A percentile compares a stretch with the other conserved stretches of the same genome.
Conservation (phyloP, 2,113 vertebrate species). For the western clawed frog (Xenopus tropicalis) region DNA sequence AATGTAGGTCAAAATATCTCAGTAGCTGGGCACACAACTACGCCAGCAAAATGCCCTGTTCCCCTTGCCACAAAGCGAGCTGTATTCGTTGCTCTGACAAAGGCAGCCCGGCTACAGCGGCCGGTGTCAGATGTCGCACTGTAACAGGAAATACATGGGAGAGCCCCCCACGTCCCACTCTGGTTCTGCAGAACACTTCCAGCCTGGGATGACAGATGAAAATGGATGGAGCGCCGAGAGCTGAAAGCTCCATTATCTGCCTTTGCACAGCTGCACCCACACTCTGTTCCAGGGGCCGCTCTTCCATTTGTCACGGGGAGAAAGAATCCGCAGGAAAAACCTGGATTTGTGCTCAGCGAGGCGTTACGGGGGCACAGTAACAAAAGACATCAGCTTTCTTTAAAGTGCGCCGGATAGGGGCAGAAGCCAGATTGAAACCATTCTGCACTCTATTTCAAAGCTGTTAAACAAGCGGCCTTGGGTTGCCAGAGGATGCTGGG, state of each 20-base stretch:
- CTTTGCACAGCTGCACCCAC: constrained; percentile 54
- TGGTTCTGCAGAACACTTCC: constrained; percentile 49
- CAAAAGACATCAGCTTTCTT: too few relatives aligned
- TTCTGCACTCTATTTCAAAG: too few relatives aligned
- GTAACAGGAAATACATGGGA: constrained; percentile 14
- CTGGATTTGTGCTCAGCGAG: constrained; percentile 54
- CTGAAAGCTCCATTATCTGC: constrained; percentile 61
- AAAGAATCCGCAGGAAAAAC: constrained; percentile 48
- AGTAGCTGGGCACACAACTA: too few relatives aligned
- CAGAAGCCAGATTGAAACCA: too few relatives aligned
- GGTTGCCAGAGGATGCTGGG: too few relatives aligned
- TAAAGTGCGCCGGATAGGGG: too few relatives aligned
- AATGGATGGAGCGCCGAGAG: constrained; percentile 60
- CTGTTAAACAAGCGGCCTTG: too few relatives aligned
- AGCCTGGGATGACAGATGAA: constrained; percentile 57
- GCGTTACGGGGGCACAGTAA: constrained; percentile 44
- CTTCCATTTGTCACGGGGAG: constrained; percentile 48
- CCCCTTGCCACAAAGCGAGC: not conserved
- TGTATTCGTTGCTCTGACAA: not conserved
- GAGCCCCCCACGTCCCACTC: too few relatives aligned
- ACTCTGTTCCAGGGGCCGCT: constrained; percentile 34
- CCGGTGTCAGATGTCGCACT: not conserved
- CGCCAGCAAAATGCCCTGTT: too few relatives aligned
- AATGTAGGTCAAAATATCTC: too few relatives aligned
- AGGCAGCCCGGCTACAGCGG: not conserved